phyloP scores from a whole-genome alignment of 2,888 invertebrate species.

The Bursaphelenchus okinawaensis region DNA sequence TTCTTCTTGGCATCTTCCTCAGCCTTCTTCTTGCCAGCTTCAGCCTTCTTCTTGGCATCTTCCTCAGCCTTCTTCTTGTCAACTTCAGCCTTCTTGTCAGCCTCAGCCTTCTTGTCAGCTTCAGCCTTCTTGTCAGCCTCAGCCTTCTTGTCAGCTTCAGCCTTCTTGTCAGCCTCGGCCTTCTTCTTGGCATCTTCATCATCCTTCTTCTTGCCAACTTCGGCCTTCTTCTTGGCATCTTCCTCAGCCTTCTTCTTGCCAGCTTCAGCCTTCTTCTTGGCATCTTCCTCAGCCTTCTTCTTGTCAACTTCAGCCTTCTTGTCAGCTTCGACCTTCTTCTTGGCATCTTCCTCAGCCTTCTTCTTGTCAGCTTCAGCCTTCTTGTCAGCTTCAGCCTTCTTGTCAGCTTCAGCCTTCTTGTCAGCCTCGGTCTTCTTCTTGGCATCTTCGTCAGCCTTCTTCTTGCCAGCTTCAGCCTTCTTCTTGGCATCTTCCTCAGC shows the following conservation, averaged over 20 bases:
- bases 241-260: neutral
- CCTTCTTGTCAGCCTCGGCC: neutral
- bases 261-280: neutral
- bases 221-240: neutral
- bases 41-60: slow-evolving; percentile 20
- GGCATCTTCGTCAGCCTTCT: neutral
- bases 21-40: slow-evolving; percentile 13
- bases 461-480: neutral
- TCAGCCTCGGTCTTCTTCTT: neutral
- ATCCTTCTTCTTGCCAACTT: neutral
- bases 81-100: neutral
- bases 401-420: neutral
- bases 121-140: neutral
- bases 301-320: neutral
- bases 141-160: neutral
- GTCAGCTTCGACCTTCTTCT: neutral
- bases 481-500: neutral
- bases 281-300: neutral
- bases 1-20: slow-evolving; percentile 18
- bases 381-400: neutral
- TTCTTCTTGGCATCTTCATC: neutral
- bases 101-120: slow-evolving; percentile 4
- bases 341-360: neutral
- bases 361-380: neutral
- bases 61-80: neutral